phyloP scores from a whole-genome alignment of 2,888 invertebrate species.

The Agriotes lineatus region DNA sequence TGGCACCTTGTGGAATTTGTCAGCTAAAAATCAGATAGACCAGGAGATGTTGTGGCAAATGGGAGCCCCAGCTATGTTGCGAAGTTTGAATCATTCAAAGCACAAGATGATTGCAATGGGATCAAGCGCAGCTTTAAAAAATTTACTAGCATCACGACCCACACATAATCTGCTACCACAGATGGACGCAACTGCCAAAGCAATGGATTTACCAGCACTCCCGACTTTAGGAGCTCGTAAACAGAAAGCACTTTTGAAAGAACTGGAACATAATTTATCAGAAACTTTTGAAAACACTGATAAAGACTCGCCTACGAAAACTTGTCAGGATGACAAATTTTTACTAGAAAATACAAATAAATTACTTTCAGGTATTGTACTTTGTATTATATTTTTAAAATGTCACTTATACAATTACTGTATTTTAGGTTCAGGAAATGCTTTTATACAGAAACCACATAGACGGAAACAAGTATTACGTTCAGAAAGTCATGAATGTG shows the following conservation, averaged over 20 bases:
- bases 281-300: conserved; percentile 95
- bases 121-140: conserved; percentile 94
- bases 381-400: no score
- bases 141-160: conserved; percentile 87
- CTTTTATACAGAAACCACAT: conserved; percentile 47
- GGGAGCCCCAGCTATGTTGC: conserved; percentile 92
- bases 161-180: conserved; percentile 77
- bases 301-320: conserved; percentile 74
- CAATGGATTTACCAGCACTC: conserved; percentile 80
- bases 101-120: conserved; percentile 99
- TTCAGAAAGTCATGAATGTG: conserved; percentile 69
- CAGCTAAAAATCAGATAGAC: conserved; percentile 90
- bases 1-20: conserved; percentile 96
- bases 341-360: conserved; percentile 55
- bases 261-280: conserved; percentile 85
- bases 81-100: conserved; percentile 93
- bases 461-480: conserved; percentile 60
- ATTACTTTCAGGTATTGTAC: conserved; percentile 1
- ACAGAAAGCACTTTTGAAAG: conserved; percentile 87
- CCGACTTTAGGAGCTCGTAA: conserved; percentile 88
- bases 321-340: conserved; percentile 68
- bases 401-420: no score
- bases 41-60: conserved; percentile 93
- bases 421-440: background rate
- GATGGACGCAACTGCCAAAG: conserved; percentile 81